These are phyloP conservation scores for Clanis bilineata DNA, from an alignment of 2,888 invertebrate genomes.

Conservation along the genomic window DNA sequence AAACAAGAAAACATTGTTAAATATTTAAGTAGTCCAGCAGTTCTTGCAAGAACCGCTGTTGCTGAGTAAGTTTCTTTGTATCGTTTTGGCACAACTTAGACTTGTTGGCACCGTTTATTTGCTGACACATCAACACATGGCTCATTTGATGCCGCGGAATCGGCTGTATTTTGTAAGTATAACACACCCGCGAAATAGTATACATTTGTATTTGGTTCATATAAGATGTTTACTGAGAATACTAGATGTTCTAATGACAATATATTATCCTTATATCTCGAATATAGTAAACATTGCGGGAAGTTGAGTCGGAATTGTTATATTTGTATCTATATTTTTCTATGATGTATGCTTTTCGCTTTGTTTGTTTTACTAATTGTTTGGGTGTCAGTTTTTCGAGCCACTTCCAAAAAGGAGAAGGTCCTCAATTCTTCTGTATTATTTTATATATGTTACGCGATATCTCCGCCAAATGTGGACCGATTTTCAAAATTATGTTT, in stretches of 20 bases:
- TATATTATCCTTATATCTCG: background rate
- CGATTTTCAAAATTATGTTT: too few species aligned
- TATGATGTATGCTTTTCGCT: background rate
- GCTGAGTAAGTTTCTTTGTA: conserved; percentile 16
- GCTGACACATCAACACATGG: conserved; percentile 33
- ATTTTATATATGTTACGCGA: too few species aligned
- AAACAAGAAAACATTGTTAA: background rate
- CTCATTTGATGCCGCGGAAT: conserved; percentile 25
- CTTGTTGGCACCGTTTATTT: conserved; percentile 32
- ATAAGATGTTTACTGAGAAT: background rate
- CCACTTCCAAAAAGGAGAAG: too few species aligned
- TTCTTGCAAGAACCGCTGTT: background rate
- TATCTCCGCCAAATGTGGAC: too few species aligned
- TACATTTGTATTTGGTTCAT: conserved; percentile 13
- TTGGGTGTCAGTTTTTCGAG: too few species aligned
- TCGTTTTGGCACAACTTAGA: conserved; percentile 30
- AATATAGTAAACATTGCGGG: background rate
- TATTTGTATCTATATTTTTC: background rate
- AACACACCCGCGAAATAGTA: conserved; percentile 4
- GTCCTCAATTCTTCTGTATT: too few species aligned
- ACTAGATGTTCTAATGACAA: background rate
- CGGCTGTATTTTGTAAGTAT: conserved; percentile 15
- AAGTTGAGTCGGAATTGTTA: background rate
- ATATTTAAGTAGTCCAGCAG: background rate
- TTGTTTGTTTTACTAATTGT: background rate